Base-by-base conservation (phyloP, 2,113 vertebrate genomes). In the Ivindomyrus marchei region DNA sequence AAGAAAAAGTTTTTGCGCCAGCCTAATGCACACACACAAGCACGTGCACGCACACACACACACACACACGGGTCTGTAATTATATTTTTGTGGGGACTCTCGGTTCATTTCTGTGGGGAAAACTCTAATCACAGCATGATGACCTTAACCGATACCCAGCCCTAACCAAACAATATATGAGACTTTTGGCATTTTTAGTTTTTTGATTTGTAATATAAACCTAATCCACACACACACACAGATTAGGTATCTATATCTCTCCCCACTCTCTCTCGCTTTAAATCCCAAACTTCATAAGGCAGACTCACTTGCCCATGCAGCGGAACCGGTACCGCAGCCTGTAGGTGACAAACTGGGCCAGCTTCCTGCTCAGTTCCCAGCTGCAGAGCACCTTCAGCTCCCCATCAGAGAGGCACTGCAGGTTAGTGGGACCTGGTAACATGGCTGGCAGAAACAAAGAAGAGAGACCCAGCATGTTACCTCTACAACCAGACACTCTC, bases 301-400 rank as follows among this genome's bases (percentile, higher is more conserved):
- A 85, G 21, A 90, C 91, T 92, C 70, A 92, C 92, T 5, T 84
- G 70, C 52, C 42, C 42, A 52, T 31, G 24, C 85, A 84, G 6
- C 80, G 6, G 21, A 46, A 52, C 24, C 83, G 39, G 87, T 92
- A 91, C 80, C 31, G 56, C n/a, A 91, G 84, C 2, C 45, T 62
- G 89, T 91, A 92, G 70, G 56, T 90, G 89, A 92, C 86, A 46
- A 87, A 88, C 85, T 90, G 92, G 15, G 89, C n/a, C 50, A 91
- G 87, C 24, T 90, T 87, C 17, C 8, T 50, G 24, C 27, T 84
- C 70, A 90, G 15, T 3, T 92, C 87, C 92, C 92, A 92, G 84
- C 84, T 90, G 58, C 92, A 92, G 62, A 31, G 87, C 89, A 90
- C 53, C 31, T 84, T 56, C 31, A 45, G 36, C 89, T 74, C 24